Conservation (phyloP, 2,113 vertebrate genomes). For the Chiloscyllium plagiosum region DNA sequence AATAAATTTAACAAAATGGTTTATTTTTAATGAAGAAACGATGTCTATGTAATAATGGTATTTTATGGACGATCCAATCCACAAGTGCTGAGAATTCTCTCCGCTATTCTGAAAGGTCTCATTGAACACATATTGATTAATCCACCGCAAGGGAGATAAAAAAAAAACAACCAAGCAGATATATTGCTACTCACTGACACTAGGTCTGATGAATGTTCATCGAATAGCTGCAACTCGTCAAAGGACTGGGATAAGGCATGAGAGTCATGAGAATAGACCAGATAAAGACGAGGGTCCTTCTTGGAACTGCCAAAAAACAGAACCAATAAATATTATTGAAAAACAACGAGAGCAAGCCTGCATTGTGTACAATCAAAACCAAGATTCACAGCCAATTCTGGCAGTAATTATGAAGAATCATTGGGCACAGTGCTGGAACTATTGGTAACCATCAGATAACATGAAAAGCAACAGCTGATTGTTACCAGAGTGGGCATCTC, state of each 20-base stretch:
- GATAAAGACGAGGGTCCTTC: constrained; percentile 73
- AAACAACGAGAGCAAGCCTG: neutral
- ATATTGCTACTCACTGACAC: constrained; percentile 64
- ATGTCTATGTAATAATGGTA: neutral
- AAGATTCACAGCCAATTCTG: neutral
- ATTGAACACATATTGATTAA: neutral
- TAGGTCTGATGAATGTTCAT: constrained; percentile 71
- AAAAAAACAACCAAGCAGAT: neutral
- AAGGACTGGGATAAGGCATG: constrained; percentile 71
- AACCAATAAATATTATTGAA: neutral
- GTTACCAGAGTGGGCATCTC: neutral
- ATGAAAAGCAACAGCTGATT: neutral
- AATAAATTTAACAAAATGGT: neutral
- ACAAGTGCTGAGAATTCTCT: neutral
- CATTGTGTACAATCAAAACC: neutral
- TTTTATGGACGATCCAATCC: neutral
- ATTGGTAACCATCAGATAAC: too few species aligned
- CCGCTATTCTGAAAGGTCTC: neutral
- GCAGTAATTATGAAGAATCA: neutral
- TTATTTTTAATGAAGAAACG: neutral
- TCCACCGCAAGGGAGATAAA: neutral
- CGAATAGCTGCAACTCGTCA: constrained; percentile 75
- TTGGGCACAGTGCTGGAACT: neutral
- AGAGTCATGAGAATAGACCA: constrained; percentile 73
- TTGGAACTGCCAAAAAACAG: constrained; percentile 62